Conservation (phyloP, 2,888 invertebrate species). For the Tenthredo amoena region DNA sequence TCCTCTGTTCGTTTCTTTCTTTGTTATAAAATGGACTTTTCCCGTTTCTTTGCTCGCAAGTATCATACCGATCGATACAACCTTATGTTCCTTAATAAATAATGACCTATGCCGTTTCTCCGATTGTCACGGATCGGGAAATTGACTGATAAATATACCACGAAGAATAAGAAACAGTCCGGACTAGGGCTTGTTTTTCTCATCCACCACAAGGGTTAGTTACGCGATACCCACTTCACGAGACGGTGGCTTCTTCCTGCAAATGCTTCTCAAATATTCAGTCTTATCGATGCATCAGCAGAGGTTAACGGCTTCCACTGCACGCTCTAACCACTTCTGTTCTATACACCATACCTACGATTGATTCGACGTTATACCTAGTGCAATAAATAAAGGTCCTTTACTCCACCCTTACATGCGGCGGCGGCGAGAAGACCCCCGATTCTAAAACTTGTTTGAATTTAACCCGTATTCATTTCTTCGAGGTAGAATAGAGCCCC, state of each 20-base stretch:
- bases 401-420: neutral
- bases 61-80: neutral
- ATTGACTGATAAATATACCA: slow-evolving; percentile 16
- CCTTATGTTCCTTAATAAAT: neutral
- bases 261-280: slow-evolving; percentile 46
- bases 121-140: slow-evolving; percentile 29
- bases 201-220: slow-evolving; percentile 5
- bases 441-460: neutral
- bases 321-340: neutral
- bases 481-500: neutral
- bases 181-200: neutral
- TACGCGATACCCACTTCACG: neutral
- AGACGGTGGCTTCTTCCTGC: neutral
- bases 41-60: neutral
- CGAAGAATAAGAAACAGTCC: neutral
- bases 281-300: slow-evolving; percentile 43
- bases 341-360: neutral
- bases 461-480: slow-evolving; percentile 11
- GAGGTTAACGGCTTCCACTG: slow-evolving; percentile 41
- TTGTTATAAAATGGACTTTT: neutral
- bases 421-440: no score
- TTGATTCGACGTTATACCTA: slow-evolving; percentile 4
- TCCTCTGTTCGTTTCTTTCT: neutral
- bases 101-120: neutral
- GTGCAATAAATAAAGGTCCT: neutral